Conservation (phyloP, 2,888 invertebrate species). For the Ophion slaviceki region DNA sequence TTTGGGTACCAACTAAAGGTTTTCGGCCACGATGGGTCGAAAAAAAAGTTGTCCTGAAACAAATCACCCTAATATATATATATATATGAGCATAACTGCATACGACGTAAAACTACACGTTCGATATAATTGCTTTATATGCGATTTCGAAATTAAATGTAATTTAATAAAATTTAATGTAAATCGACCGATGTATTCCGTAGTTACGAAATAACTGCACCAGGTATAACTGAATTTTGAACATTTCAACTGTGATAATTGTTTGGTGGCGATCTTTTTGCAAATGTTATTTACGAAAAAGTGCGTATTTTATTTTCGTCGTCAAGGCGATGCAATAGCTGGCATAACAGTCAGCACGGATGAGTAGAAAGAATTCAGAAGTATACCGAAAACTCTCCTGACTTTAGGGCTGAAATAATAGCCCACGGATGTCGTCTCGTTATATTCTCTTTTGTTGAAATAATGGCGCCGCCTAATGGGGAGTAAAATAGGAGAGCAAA, state of each 20-base stretch:
- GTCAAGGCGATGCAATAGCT: background rate
- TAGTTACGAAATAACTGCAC: background rate
- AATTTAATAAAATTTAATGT: slow-evolving; percentile 23
- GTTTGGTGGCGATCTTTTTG: background rate
- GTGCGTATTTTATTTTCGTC: background rate
- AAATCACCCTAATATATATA: background rate
- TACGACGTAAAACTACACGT: background rate
- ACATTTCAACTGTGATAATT: background rate
- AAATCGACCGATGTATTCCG: slow-evolving; percentile 17
- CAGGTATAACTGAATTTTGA: background rate
- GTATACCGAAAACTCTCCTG: slow-evolving; percentile 19
- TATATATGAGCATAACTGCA: background rate
- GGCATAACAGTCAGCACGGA: background rate
- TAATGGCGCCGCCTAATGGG: slow-evolving; percentile 59
- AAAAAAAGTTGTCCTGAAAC: too few relatives aligned
- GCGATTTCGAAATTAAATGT: slow-evolving; percentile 29
- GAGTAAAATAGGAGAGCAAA: slow-evolving; percentile 11
- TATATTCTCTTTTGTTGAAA: slow-evolving; percentile 61
- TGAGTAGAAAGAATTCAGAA: slow-evolving; percentile 6
- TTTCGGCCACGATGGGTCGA: too few relatives aligned
- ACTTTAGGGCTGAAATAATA: slow-evolving; percentile 43
- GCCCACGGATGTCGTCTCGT: slow-evolving; percentile 46
- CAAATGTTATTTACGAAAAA: background rate
- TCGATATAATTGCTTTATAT: slow-evolving; percentile 14
- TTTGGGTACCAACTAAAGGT: too few relatives aligned